Evolutionary conservation across 2,888 invertebrate species (phyloP), one percentile per base, ranked within the genome.

Genomic region (Margaritifera margaritifera): DNA sequence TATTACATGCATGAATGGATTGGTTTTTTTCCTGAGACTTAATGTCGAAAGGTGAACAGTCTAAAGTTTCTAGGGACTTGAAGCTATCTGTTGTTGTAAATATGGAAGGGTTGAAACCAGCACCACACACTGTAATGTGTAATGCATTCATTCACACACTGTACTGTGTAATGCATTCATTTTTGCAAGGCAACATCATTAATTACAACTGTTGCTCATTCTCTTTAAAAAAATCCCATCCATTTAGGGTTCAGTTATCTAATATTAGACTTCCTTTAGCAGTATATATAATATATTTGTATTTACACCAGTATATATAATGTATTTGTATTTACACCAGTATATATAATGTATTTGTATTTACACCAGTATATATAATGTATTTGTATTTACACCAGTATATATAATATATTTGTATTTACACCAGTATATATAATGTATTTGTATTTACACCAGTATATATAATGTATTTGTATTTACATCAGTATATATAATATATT

Each of bases 351-450:
- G 67, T 42, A 31, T 58, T 68, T 55, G 58, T 22, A 61, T 56
- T 72, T 76, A n/a, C 74, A 85, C n/a, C n/a, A n/a, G n/a, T n/a
- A n/a, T n/a, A 59, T 65, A 62, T 62, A 63, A 68, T 58, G 67
- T 42, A 31, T 58, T 68, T 55, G 58, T 22, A 61, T 56, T 72
- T 76, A n/a, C 74, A 85, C n/a, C n/a, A n/a, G n/a, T n/a, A n/a
- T n/a, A 59, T 65, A 62, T 62, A 63, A 68, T 58, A 65, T 42
- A 31, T 58, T 68, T 55, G 58, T 22, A 61, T 56, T 72, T 76
- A n/a, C 74, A 85, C n/a, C n/a, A n/a, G n/a, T n/a, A n/a, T n/a
- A 59, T 65, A 62, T 62, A 63, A 68, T 58, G 67, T 42, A 31
- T 58, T 68, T 55, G 58, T 22, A 61, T 56, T 72, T 76, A n/a